Conservation (phyloP, 2,888 invertebrate genomes). For the Isotomurus palustris region DNA sequence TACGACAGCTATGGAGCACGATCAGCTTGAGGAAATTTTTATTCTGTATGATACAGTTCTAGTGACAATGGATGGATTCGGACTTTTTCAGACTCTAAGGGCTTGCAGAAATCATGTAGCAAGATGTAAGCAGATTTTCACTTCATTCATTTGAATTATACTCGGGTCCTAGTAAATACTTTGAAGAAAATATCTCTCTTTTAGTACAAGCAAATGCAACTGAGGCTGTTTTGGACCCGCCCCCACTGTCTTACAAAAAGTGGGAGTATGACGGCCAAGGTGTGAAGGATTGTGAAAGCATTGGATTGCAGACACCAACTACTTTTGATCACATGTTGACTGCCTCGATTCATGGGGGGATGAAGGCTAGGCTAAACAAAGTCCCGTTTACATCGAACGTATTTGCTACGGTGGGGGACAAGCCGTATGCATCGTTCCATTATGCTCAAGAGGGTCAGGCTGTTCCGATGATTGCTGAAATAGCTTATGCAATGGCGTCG, state of each 20-base stretch:
- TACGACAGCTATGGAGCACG: constrained; percentile 50
- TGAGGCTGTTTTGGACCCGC: constrained; percentile 55
- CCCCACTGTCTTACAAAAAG: constrained; percentile 71
- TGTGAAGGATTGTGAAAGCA: constrained; percentile 70
- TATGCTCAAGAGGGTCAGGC: constrained; percentile 82
- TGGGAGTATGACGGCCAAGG: constrained; percentile 75
- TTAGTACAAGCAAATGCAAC: constrained; percentile 67
- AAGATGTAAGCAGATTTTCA: constrained; percentile 59
- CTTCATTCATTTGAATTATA: background rate
- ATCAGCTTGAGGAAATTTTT: constrained; percentile 65
- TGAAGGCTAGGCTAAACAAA: constrained; percentile 57
- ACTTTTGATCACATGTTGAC: constrained; percentile 82
- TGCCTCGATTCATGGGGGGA: constrained; percentile 71
- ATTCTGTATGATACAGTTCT: constrained; percentile 67
- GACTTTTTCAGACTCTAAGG: constrained; percentile 72
- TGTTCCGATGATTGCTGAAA: constrained; percentile 77
- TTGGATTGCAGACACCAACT: constrained; percentile 66
- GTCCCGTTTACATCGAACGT: constrained; percentile 38
- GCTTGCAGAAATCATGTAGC: constrained; percentile 74
- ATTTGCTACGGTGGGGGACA: constrained; percentile 65
- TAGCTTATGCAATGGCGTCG: constrained; percentile 86
- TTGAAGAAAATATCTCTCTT: constrained; percentile 41
- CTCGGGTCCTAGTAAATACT: background rate
- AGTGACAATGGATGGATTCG: constrained; percentile 70
- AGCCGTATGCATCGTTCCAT: constrained; percentile 83